These are phyloP conservation scores for Aptenodytes patagonicus DNA, from an alignment of 2,113 vertebrate genomes.

Conservation along the genomic window DNA sequence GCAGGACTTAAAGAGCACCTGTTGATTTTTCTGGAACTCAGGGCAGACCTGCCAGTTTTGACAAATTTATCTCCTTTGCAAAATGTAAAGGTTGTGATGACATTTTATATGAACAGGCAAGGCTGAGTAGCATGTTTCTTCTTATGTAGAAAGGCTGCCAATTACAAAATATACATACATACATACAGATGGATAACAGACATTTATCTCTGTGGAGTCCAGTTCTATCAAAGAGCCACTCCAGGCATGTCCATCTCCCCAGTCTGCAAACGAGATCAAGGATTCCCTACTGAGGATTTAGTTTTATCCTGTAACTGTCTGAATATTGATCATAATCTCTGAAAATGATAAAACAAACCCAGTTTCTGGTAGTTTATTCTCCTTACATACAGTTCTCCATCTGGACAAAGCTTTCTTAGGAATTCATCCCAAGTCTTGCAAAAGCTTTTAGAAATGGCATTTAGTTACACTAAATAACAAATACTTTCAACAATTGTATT, in stretches of 20 bases:
- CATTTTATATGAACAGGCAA: not conserved
- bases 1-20: not conserved
- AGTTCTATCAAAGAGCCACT: not conserved
- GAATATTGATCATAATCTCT: not conserved
- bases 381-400: not conserved
- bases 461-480: not conserved
- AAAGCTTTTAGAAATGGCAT: not conserved
- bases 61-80: not conserved
- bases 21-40: not conserved
- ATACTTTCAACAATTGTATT: not conserved
- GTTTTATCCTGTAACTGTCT: not conserved
- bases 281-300: not conserved
- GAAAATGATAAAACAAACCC: not conserved
- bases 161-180: not conserved
- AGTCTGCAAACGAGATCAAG: not conserved
- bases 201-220: not conserved
- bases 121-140: not conserved
- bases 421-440: not conserved
- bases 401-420: not conserved
- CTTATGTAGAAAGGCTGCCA: not conserved
- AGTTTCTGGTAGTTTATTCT: not conserved
- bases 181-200: not conserved
- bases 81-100: not conserved
- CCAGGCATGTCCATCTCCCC: not conserved
- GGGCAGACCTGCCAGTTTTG: not conserved